Base-by-base conservation (phyloP, 2,888 invertebrate genomes). In the Timandra comae region DNA sequence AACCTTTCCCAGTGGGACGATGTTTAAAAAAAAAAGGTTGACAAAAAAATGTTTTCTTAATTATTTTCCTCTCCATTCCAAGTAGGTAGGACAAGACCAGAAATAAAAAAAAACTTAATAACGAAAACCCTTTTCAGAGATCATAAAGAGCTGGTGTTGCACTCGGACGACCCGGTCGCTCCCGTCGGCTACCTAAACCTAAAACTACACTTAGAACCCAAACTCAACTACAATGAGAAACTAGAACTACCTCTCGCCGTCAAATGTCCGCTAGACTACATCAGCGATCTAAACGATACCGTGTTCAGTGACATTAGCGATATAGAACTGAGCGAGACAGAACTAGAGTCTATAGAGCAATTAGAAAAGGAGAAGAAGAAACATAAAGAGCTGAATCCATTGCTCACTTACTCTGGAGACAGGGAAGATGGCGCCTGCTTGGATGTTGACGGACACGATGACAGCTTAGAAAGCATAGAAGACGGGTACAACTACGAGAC, bases 121-220 rank as follows among this genome's bases (percentile, higher is more conserved):
- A n/a, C n/a, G n/a, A n/a, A n/a, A n/a, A n/a, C n/a, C n/a, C n/a
- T n/a, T 29, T 32, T 13, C 82, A 95, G 95, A 66, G 94, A 95
- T 75, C 92, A 94, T 57, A 91, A 90, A 54, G 95, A 97, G 86
- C 89, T 92, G 56, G 90, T 98, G 37, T 90, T 95, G 49, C 96
- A 97, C 70, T 93, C 97, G 11, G 92, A 95, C 57, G 97, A 98
- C 87, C 92, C 94, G 2, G 92, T 99, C 63, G 97, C 97, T 13
- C 95, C 98, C 4, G 98, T 98, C 32, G 98, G 96, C 19, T 99
- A 97, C 75, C 87, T 99, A 36, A 96, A 94, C 75, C 90, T 99
- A 52, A 93, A 93, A 76, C 78, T 98, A 42, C 93, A 92, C 58
- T 86, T 98, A 56, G 93, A 93, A 77, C 68, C 87, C 31, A 92